phyloP scores from a whole-genome alignment of 2,113 vertebrate genomes.

The Cyanoderma ruficeps region DNA sequence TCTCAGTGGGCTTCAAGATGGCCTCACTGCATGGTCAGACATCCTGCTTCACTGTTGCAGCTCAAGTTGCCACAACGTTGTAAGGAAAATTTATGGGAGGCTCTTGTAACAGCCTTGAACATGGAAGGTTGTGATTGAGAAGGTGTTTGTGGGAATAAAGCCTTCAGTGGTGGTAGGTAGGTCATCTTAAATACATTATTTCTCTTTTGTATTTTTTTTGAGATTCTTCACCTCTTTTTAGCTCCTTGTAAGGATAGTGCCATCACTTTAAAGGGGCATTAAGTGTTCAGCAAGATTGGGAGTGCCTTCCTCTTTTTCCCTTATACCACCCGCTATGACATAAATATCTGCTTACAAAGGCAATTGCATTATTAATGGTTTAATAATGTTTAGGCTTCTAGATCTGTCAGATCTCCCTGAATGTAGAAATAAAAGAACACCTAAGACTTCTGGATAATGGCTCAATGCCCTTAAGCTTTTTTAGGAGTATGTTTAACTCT shows the following conservation, averaged over 20 bases:
- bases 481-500: background rate
- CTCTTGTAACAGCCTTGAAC: background rate
- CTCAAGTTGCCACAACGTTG: background rate
- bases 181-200: background rate
- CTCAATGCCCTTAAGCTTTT: background rate
- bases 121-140: background rate
- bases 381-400: background rate
- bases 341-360: background rate
- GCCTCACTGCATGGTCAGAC: background rate
- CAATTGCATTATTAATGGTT: background rate
- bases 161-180: background rate
- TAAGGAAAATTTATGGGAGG: background rate
- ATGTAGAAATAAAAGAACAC: background rate
- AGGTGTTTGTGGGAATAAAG: background rate
- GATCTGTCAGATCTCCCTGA: background rate
- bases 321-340: background rate
- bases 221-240: background rate
- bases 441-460: background rate
- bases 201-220: background rate
- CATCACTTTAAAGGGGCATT: background rate
- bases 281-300: background rate
- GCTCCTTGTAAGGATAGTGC: background rate
- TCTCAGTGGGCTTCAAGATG: background rate
- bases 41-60: accelerated
- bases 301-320: background rate